Base-by-base conservation (phyloP, 2,888 invertebrate species). In the Harpalus rubripes region DNA sequence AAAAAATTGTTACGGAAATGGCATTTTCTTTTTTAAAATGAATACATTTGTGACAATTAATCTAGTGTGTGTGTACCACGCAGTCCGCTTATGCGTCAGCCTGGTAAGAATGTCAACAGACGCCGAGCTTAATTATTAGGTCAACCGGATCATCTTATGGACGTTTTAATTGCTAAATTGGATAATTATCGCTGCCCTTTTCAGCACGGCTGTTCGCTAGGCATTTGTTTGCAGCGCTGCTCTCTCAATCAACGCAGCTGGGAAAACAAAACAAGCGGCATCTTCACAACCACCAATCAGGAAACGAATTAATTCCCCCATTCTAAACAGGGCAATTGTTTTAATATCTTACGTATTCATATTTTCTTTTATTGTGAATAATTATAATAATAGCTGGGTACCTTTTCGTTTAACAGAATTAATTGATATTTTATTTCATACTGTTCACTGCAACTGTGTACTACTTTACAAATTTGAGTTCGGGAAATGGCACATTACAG, bases 151-250 rank as follows among this genome's bases (percentile, higher is more conserved):
- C 83, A 83, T 74, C 83, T 76, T 76, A 72, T 82, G 82, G 82
- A 76, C 74, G 76, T 83, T 76, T 83, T 83, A 83, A 83, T 76
- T 74, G 61, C 26, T 83, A 61, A 83, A 83, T 83, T 83, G 76
- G 83, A 83, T 83, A 83, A 83, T 83, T 83, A 82, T 82, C 56
- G 65, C 82, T 82, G 58, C 82, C 82, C 82, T 82, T 82, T 82
- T 74, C 78, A 56, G 12, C 78, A 78, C 78, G 41, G 16, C 41
- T 41, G 41, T 18, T 16, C 44, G 72, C 41, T 74, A 16, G 72
- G 41, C 72, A 15, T 74, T 74, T 74, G 72, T 74, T 44, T 65
- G 32, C 44, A 56, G 41, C 44, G 44, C 44, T 22, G 52, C 22
- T 16, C 44, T 22, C 12, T 63, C 65, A 81, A 63, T 61, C 39